Evolutionary conservation across 2,797 vertebrate species (phyloP).

Genomic region (Coccyzus lansbergi): DNA sequence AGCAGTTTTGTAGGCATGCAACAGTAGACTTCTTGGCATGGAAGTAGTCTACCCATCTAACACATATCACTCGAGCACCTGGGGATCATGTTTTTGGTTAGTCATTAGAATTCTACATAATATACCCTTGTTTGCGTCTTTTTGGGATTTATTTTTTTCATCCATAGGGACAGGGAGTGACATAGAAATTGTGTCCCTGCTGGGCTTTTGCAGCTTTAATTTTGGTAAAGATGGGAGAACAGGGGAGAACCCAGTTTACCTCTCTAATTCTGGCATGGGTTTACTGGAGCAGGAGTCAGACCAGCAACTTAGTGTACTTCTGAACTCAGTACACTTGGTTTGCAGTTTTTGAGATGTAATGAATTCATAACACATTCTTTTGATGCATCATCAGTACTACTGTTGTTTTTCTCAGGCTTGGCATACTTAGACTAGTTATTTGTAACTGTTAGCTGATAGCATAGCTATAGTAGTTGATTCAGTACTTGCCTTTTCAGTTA

Average conservation of each 20-base stretch:
- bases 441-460: background rate
- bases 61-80: rapidly evolving
- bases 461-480: background rate
- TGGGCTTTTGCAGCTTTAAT: background rate
- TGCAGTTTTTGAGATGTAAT: background rate
- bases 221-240: background rate
- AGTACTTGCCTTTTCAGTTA: background rate
- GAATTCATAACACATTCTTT: background rate
- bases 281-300: background rate
- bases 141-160: background rate
- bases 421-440: background rate
- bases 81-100: background rate
- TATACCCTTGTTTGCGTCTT: background rate
- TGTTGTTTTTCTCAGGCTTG: background rate
- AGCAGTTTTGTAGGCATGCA: background rate
- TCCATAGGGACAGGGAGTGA: background rate
- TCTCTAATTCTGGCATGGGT: background rate
- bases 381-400: background rate
- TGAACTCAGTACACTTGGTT: background rate
- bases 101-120: background rate
- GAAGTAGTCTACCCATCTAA: background rate
- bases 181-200: background rate
- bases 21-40: background rate
- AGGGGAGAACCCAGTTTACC: background rate
- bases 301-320: background rate